Conservation (phyloP, 2,888 invertebrate species). For the Mantis religiosa region DNA sequence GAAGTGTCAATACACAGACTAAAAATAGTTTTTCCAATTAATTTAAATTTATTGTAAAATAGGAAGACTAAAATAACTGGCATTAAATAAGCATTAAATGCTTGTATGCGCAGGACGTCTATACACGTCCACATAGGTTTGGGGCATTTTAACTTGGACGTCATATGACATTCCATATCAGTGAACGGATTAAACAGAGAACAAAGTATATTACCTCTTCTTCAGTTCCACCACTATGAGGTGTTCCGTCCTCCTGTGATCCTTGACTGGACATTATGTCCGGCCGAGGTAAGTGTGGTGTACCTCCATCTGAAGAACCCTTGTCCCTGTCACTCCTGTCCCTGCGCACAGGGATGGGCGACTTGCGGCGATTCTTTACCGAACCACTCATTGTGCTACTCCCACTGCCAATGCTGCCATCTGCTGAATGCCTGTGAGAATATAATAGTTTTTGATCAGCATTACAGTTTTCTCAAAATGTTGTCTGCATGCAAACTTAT, state of each 20-base stretch:
- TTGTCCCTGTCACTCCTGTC: constrained; percentile 24
- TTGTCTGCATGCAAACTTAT: background rate
- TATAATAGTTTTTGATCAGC: background rate
- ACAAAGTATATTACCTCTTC: constrained; percentile 34
- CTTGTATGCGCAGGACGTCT: too few relatives aligned
- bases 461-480: background rate
- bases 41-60: too few relatives aligned
- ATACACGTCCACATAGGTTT: too few relatives aligned
- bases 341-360: constrained; percentile 28
- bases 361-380: constrained; percentile 25
- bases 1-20: too few relatives aligned
- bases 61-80: too few relatives aligned
- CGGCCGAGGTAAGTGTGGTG: constrained; percentile 32
- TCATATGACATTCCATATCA: too few relatives aligned
- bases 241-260: constrained; percentile 33
- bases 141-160: too few relatives aligned
- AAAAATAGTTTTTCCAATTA: too few relatives aligned
- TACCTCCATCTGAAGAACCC: constrained; percentile 27
- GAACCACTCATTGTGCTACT: constrained; percentile 29
- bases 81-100: too few relatives aligned
- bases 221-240: constrained; percentile 30
- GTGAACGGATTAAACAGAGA: too few relatives aligned
- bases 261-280: constrained; percentile 36
- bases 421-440: constrained; percentile 5
- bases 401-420: constrained; percentile 30